These are phyloP conservation scores for Myxocyprinus asiaticus DNA, from an alignment of 2,113 vertebrate species.

Conservation along the genomic window DNA sequence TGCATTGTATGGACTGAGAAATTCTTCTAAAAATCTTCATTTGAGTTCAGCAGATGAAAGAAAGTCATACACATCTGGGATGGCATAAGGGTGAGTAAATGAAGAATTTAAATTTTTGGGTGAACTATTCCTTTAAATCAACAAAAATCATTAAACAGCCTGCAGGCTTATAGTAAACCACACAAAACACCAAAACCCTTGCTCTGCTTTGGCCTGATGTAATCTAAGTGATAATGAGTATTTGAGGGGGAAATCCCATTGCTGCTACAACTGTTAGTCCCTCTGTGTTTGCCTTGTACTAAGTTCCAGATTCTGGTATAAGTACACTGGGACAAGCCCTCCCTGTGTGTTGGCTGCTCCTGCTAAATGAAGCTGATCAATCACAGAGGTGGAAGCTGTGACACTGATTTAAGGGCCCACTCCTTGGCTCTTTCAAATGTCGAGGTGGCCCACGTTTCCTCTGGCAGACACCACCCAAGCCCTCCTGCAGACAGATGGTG, in stretches of 20 bases:
- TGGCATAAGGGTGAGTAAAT: no score
- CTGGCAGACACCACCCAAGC: conserved; percentile 70
- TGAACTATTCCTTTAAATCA: no score
- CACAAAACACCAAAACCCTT: no score
- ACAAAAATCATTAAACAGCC: no score
- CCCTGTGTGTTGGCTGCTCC: conserved; percentile 71
- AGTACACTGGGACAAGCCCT: conserved; percentile 70
- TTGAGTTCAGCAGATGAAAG: no score
- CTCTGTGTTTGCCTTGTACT: conserved; percentile 69
- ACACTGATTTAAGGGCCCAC: conserved; percentile 78
- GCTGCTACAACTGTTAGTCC: conserved; percentile 64
- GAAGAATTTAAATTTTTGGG: no score
- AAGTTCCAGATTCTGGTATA: conserved; percentile 59
- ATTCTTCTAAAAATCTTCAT: no score
- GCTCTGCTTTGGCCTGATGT: not conserved
- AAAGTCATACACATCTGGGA: no score
- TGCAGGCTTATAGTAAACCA: no score
- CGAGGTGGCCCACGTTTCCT: conserved; percentile 60
- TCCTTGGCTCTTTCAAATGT: conserved; percentile 69
- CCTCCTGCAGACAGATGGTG: conserved; percentile 77
- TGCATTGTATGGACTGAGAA: no score
- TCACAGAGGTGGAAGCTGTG: conserved; percentile 74
- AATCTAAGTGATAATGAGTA: conserved; percentile 35
- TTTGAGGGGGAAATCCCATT: conserved; percentile 33
- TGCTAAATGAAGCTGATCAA: conserved; percentile 84